Percentiles rank a stretch among this genome's conserved stretches.
phyloP scores from a whole-genome alignment of 2,113 vertebrate genomes.

The Cyanocitta stelleri region DNA sequence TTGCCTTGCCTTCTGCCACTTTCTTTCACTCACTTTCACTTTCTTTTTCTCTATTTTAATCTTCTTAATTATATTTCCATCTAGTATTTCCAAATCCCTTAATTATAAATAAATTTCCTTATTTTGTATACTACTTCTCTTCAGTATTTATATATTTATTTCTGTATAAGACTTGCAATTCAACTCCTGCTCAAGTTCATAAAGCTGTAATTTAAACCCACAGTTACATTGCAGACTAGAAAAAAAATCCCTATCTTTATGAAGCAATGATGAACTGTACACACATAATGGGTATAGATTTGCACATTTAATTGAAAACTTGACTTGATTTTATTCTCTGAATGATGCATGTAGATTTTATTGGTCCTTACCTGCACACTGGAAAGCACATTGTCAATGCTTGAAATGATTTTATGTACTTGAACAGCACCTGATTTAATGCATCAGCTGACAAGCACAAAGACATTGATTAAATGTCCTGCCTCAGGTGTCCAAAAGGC shows the following conservation, averaged over 20 bases:
- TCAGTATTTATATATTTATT: neutral
- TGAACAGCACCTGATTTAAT: conserved; percentile 38
- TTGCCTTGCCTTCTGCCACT: neutral
- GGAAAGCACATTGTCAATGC: neutral
- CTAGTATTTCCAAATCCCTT: neutral
- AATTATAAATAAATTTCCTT: neutral
- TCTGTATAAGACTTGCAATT: neutral
- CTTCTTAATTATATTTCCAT: neutral
- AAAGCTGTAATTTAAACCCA: neutral
- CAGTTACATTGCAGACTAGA: neutral
- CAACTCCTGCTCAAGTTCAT: neutral
- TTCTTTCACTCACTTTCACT: neutral
- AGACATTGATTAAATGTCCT: conserved; percentile 49
- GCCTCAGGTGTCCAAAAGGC: conserved; percentile 11
- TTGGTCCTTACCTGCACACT: neutral
- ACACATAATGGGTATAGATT: neutral
- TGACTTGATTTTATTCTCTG: neutral
- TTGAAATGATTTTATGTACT: conserved; percentile 36
- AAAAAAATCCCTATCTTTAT: neutral
- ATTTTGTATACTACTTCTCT: neutral
- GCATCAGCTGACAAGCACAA: conserved; percentile 53
- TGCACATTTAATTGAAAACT: neutral
- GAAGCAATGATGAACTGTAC: neutral
- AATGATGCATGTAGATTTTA: neutral
- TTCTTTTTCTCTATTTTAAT: neutral